Evolutionary conservation across 2,888 invertebrate genomes (phyloP).

Genomic region (Lysandra bellargus): DNA sequence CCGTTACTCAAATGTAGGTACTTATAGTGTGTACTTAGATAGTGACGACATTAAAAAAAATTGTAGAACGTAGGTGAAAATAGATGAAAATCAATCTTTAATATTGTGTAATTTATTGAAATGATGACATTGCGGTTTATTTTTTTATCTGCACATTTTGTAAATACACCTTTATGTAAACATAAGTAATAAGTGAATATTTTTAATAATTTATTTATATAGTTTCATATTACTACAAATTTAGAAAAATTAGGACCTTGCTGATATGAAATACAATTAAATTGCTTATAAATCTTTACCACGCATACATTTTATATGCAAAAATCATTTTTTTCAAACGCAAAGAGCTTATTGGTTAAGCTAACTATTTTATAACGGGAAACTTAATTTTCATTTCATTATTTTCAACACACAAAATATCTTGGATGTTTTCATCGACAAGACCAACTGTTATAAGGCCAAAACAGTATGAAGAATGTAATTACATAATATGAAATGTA

Average conservation of each 20-base stretch:
- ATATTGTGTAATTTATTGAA: constrained; percentile 23
- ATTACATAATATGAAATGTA: not conserved
- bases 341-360: not conserved
- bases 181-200: constrained; percentile 8
- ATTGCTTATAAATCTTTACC: not conserved
- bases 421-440: not conserved
- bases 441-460: constrained; percentile 1
- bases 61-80: not conserved
- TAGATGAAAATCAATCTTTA: constrained; percentile 8
- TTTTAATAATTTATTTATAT: constrained; percentile 11
- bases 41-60: constrained; percentile 8
- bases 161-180: constrained; percentile 13
- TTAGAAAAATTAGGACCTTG: not conserved
- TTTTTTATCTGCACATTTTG: constrained; percentile 27
- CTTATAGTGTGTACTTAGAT: constrained; percentile 37
- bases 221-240: constrained; percentile 8
- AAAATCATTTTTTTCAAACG: not conserved
- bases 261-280: not conserved
- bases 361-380: not conserved
- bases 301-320: not conserved
- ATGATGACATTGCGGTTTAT: not conserved
- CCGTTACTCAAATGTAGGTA: constrained; percentile 29
- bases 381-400: too few relatives aligned
- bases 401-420: not conserved
- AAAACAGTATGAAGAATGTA: not conserved